Base-by-base conservation (phyloP, 2,797 vertebrate species). In the Oreochromis mossambicus region DNA sequence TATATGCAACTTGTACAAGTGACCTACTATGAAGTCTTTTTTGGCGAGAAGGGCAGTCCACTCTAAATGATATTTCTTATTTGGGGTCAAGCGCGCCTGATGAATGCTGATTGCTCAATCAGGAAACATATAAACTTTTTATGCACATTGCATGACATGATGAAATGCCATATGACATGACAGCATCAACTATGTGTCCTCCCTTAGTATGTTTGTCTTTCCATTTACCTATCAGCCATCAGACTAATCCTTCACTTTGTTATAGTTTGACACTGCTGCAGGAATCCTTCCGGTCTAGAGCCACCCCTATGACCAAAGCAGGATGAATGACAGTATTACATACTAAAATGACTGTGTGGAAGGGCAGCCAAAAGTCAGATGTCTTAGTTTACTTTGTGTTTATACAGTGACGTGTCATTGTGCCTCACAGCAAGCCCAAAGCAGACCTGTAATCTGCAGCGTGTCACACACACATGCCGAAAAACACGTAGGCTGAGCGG, bases 361-460 rank as follows among this genome's bases (percentile, higher is more conserved):
- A 87, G 93, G 89, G 87, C 92, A 92, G 93, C 93, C 92, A 93
- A 84, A 75, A 89, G 94, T 94, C 92, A 92, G 84, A 87, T 21
- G 88, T 89, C 89, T 91, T 89, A 91, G 87, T 94, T 95, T 94
- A 93, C 91, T 89, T 88, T 12, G 84, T 86, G 91, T 92, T 93
- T 91, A 90, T 80, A 90, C 87, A 82, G 85, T 86, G 92, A 83
- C 83, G 66, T 86, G 90, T 87, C 93, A 32, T 56, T 10, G 38
- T 19, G 61, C 73, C 83, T 81, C 11, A n/a, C 89, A 83, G 88
- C 85, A 86, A 84, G 66, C 75, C 66, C 76, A 13, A 7, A 68
- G 81, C 70, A 80, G 88, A 90, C 88, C 88, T 91, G 88, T 83
- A 92, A 92, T 94, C 92, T 92, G 82, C 79, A 79, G 83, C 26